Evolutionary conservation across 2,888 invertebrate species (phyloP), one percentile per base, ranked within the genome.

Genomic region (Ceratothoa steindachneri): DNA sequence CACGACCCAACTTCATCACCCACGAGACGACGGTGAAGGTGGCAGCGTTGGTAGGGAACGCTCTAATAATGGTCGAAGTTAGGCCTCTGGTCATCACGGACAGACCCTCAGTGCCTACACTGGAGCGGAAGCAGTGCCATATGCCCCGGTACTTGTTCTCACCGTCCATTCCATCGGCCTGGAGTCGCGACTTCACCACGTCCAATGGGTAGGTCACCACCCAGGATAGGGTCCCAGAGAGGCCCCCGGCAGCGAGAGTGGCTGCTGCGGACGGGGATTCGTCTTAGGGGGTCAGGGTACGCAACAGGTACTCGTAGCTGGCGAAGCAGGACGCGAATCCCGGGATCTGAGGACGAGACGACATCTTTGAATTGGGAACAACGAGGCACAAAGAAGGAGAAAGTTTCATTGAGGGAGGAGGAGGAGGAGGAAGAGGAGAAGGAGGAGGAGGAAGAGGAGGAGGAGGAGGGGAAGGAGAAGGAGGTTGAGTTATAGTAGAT

Each of bases 141-240:
- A 90, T 88, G 3, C 90, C 89, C 41, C 84, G 83, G 84, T 93
- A 95, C 81, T 87, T 86, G 9, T 85, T 84, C 3, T 80, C 76
- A 0, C 85, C 84, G 19, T 81, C 82, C 51, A 78, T 76, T 4
- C 81, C 82, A 66, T 84, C 84, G 2, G 83, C 77, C 77, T 77
- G 77, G 1, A 77, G 24, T 71, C 95, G 87, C 0, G 95, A 92
- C 84, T 97, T 97, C 27, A 97, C 87, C 1, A 95, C 92, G 85
- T 97, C 97, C 3, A 93, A 85, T 0, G 97, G 97, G 84, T 95
- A 97, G 55, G 91, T 88, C 52, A 91, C 82, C 0, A 92, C 82
- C 97, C 97, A 97, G 1, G 95, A 95, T 1, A 89, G 84, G 41
- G 90, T 89, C 0, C 97, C 97, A 0, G 95, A 94, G 1, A 89